Conservation (phyloP, 2,888 invertebrate genomes). For the Oscheius sp. region DNA sequence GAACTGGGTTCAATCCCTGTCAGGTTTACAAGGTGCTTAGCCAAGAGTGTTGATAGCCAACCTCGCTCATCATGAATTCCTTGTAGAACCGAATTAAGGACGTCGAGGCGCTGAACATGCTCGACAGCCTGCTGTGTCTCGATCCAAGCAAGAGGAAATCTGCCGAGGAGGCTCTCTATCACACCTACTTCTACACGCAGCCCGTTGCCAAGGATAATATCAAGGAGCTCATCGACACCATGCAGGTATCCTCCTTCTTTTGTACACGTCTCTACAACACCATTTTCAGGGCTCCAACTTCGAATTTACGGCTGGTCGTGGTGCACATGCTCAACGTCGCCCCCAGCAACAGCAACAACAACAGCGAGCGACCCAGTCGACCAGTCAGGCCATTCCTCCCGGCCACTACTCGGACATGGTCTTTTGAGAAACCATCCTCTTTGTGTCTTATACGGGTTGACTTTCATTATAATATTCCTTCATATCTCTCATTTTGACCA, state of each 20-base stretch:
- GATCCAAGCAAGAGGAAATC: slow-evolving; percentile 90
- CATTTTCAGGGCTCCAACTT: slow-evolving; percentile 52
- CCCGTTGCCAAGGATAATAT: slow-evolving; percentile 84
- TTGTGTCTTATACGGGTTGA: too few relatives aligned
- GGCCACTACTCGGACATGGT: slow-evolving; percentile 58
- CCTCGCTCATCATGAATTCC: background rate
- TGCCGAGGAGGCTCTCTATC: slow-evolving; percentile 87
- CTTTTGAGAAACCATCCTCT: slow-evolving; percentile 33
- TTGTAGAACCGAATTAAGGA: slow-evolving; percentile 74
- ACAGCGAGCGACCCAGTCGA: slow-evolving; percentile 30
- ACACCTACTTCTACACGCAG: slow-evolving; percentile 98
- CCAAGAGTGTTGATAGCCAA: too few relatives aligned
- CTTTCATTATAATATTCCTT: background rate
- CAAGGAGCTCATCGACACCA: slow-evolving; percentile 62
- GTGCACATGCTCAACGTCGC: slow-evolving; percentile 65
- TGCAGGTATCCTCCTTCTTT: slow-evolving; percentile 37
- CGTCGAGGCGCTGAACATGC: slow-evolving; percentile 84
- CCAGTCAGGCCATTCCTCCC: slow-evolving; percentile 38
- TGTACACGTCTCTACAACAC: background rate
- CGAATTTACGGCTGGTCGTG: slow-evolving; percentile 70
- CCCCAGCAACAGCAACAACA: slow-evolving; percentile 43
- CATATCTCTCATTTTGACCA: background rate
- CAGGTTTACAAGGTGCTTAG: too few relatives aligned
- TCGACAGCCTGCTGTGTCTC: slow-evolving; percentile 89
- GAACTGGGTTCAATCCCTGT: too few relatives aligned